Base-by-base conservation (phyloP, 2,113 vertebrate species). In the Xyliphius kryptos region DNA sequence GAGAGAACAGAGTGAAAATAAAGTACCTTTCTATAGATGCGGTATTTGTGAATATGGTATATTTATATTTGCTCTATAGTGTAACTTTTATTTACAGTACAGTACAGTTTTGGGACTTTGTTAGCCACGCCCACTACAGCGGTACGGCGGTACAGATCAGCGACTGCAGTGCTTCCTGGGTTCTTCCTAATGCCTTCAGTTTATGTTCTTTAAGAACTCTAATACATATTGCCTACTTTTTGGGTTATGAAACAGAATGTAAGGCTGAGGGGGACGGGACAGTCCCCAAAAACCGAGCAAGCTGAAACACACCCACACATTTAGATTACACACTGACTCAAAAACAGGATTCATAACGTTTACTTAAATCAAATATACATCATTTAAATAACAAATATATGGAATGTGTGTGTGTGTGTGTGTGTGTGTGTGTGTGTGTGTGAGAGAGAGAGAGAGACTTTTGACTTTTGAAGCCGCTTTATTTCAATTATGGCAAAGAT, bases 301-400 rank as follows among this genome's bases (percentile, higher is more conserved):
- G 32, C 47, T 40, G 9, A 50, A 50, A 36, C 13, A 46, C 47
- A 21, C 64, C 14, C 17, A 49, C 47, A 52, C 13, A 40, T 6
- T 20, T 16, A 26, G 1, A 9, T 6, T 8, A 32, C 56, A 32
- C 10, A 48, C 56, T 13, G 6, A n/a, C 49, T 36, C 61, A 70
- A 77, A 77, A 68, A 66, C 71, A 69, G n/a, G n/a, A n/a, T n/a
- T n/a, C 62, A 9, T 41, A 53, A 54, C 11, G 40, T 56, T 47
- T 58, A 49, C 26, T 61, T 26, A 56, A 26, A 38, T 57, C 44
- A 55, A 43, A 55, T 44, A 59, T 48, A 66, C 40, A 48, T 26
- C 40, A 69, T 63, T 50, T 59, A 57, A 47, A 36, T 22, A 55
- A 37, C 38, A 43, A 50, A 38, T 38, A 38, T 6, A 38, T 12